Evolutionary conservation across 2,797 vertebrate genomes (phyloP), one percentile per base, ranked within the genome.

Genomic region (Scomberomorus guttatus): DNA sequence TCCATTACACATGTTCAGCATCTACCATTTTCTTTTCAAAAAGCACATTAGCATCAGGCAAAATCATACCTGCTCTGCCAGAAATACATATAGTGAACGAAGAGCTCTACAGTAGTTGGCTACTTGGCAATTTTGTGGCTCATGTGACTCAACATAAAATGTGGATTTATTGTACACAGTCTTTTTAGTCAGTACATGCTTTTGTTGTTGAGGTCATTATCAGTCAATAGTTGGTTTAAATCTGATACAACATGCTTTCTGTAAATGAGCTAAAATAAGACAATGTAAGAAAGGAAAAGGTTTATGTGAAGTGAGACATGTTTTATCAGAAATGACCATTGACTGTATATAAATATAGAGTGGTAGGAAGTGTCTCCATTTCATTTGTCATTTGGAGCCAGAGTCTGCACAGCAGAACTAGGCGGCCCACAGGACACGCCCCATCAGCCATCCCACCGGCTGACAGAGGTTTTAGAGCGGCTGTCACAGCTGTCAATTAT

Each of bases 201-300:
- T 42, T 42, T 61, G 25, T 18, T 12, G 44, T 72, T 39, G 15
- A 63, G 6, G 34, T 39, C 13, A 42, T 51, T 44, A 27, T 3
- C 20, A 14, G 25, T 46, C 46, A 25, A 17, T 7, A 15, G 10
- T 37, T 15, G 6, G 8, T 46, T 67, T 60, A 42, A 25, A 64
- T 67, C 62, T 20, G 27, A 46, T 18, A 1, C 4, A 4, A 48
- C n/a, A 14, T 75, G 61, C 20, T 39, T 3, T 9, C 39, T 61
- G 70, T 71, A 58, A 82, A 75, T 55, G 61, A 14, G 6, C n/a
- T 48, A 37, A 34, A 65, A 50, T 20, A 3, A 32, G 9, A 34
- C 69, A n/a, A 44, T 14, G 9, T 2, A 37, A 50, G 32, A 34
- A 39, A 10, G 25, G 6, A 58, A 17, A 8, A 64, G 6, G n/a